Evolutionary conservation across 2,888 invertebrate genomes (phyloP).

Genomic region (Lithophane socia): DNA sequence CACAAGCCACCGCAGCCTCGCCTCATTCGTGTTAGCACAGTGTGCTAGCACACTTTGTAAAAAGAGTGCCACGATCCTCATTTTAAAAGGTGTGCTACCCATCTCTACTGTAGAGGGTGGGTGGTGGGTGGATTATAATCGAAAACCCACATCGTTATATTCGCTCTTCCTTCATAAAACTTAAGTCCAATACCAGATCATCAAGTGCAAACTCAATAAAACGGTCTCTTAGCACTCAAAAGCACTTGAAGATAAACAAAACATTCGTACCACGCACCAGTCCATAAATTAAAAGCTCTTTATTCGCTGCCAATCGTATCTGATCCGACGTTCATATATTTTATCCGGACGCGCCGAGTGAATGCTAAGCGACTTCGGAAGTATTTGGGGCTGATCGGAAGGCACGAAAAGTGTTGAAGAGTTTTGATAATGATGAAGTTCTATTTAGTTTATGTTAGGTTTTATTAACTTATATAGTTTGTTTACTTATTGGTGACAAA

Average conservation of each 20-base stretch:
- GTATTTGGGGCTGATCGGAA: constrained; percentile 28
- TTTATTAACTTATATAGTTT: background rate
- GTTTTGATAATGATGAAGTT: constrained; percentile 4
- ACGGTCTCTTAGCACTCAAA: constrained; percentile 33
- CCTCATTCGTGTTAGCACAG: too few species aligned
- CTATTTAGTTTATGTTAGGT: background rate
- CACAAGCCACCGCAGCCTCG: too few species aligned
- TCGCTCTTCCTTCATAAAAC: constrained; percentile 1
- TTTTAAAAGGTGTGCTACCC: too few species aligned
- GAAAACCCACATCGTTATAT: background rate
- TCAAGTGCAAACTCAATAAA: constrained; percentile 42
- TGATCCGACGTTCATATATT: constrained; percentile 64
- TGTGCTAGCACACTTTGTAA: too few species aligned
- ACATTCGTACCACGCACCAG: constrained; percentile 46
- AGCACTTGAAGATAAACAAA: constrained; percentile 53
- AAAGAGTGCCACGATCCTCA: too few species aligned
- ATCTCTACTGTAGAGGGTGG: too few species aligned
- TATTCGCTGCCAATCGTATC: constrained; percentile 61
- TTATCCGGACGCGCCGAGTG: constrained; percentile 58
- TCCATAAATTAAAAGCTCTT: constrained; percentile 63
- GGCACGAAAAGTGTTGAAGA: constrained; percentile 29
- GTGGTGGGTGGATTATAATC: background rate
- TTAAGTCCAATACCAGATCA: constrained; percentile 27
- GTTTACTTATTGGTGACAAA: background rate
- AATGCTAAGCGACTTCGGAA: constrained; percentile 58